Evolutionary conservation across 2,888 invertebrate species (phyloP).

Genomic region (Theretra japonica): DNA sequence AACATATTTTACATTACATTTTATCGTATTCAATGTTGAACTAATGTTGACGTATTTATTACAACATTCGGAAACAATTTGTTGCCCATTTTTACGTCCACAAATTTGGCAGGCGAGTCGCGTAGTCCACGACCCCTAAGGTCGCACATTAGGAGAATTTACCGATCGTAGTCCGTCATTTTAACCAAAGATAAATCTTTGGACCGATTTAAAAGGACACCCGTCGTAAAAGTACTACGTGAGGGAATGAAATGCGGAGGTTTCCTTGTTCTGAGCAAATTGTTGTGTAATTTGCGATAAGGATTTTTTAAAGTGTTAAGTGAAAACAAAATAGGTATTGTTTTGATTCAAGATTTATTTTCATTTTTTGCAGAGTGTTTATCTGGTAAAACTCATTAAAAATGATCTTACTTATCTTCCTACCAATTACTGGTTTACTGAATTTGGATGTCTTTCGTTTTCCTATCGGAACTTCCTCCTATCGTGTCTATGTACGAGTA

Average conservation of each 20-base stretch:
- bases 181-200: slow-evolving; percentile 47
- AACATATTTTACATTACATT: no score
- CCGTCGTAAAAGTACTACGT: slow-evolving; percentile 32
- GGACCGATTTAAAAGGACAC: slow-evolving; percentile 47
- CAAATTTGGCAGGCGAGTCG: slow-evolving; percentile 60
- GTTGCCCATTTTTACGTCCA: slow-evolving; percentile 40
- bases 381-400: no score
- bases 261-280: slow-evolving; percentile 9
- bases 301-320: not conserved
- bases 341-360: no score
- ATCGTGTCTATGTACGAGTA: no score
- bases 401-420: no score
- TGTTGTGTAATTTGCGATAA: slow-evolving; percentile 6
- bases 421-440: no score
- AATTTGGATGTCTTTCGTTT: no score
- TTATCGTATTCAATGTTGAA: not conserved
- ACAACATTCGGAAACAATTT: slow-evolving; percentile 26
- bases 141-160: slow-evolving; percentile 64
- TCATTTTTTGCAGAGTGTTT: no score
- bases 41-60: not conserved
- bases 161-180: slow-evolving; percentile 54
- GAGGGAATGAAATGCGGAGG: slow-evolving; percentile 28
- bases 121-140: slow-evolving; percentile 57
- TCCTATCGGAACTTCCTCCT: no score
- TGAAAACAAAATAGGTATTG: not conserved